A percentile compares a stretch with the other conserved stretches of the same genome.
phyloP scores from a whole-genome alignment of 2,888 invertebrate species.

The Pheosia tremula region DNA sequence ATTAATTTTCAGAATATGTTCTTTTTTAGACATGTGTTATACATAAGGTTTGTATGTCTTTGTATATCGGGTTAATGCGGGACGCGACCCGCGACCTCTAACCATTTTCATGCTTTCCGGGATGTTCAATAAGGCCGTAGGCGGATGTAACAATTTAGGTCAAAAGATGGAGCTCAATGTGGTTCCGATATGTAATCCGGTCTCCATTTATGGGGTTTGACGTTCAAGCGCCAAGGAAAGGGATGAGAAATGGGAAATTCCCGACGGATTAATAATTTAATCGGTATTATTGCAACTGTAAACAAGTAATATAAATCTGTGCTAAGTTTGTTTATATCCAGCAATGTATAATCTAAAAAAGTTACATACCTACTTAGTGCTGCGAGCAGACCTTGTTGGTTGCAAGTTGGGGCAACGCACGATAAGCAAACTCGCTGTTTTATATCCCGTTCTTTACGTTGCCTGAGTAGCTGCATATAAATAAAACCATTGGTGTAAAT shows the following conservation, averaged over 20 bases:
- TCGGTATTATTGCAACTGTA: background rate
- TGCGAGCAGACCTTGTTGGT: no score
- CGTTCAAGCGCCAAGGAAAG: background rate
- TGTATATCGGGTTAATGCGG: background rate
- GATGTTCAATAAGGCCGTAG: constrained; percentile 21
- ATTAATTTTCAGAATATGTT: background rate
- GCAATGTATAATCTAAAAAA: no score
- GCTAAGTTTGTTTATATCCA: no score
- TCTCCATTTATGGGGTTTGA: background rate
- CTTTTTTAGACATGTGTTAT: background rate
- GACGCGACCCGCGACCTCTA: constrained; percentile 9
- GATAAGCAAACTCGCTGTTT: no score
- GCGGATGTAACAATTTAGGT: constrained; percentile 26
- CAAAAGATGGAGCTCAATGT: constrained; percentile 9
- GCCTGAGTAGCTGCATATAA: no score
- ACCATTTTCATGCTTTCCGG: constrained; percentile 18
- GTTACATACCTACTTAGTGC: no score
- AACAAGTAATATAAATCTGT: no score
- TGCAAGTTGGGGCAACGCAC: no score
- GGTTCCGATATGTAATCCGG: constrained; percentile 11
- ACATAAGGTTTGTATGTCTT: background rate
- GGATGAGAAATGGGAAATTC: background rate
- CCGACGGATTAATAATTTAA: background rate
- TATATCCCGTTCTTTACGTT: no score
- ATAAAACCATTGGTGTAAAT: no score